Conservation (phyloP, 2,113 vertebrate genomes). For the Sprattus sprattus region DNA sequence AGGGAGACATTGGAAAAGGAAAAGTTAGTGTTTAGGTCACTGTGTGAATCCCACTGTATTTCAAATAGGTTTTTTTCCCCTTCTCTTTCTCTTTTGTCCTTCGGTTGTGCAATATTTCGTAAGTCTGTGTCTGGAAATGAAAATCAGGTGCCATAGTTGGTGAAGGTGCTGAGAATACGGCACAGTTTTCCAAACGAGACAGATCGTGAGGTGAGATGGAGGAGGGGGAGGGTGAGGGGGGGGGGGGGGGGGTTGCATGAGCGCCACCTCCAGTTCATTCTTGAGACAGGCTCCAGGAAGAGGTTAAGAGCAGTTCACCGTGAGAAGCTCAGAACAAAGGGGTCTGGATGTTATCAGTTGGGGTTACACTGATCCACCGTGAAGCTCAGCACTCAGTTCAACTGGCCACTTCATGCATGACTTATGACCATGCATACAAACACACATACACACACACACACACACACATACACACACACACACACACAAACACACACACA, state of each 20-base stretch:
- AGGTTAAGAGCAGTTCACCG: slow-evolving; percentile 33
- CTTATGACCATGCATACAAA: neutral
- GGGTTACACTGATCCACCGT: slow-evolving; percentile 22
- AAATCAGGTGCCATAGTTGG: too few species aligned
- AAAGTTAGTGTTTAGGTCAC: neutral
- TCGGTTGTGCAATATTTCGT: too few species aligned
- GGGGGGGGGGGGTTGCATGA: neutral
- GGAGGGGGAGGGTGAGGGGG: too few species aligned
- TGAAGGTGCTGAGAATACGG: too few species aligned
- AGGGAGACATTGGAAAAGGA: neutral
- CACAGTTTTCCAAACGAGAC: too few species aligned
- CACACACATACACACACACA: neutral
- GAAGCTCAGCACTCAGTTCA: slow-evolving; percentile 7
- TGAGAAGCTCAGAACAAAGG: slow-evolving; percentile 30
- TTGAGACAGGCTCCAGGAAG: neutral
- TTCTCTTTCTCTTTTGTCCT: neutral
- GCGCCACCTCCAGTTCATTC: neutral
- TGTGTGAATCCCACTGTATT: neutral
- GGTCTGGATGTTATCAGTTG: slow-evolving; percentile 33
- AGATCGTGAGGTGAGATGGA: too few species aligned
- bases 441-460: neutral
- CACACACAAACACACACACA: neutral
- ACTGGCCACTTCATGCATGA: neutral
- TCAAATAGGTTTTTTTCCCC: neutral
- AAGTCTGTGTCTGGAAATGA: too few species aligned